Base-by-base conservation (phyloP, 2,797 vertebrate species). In the Tragopan temminckii region DNA sequence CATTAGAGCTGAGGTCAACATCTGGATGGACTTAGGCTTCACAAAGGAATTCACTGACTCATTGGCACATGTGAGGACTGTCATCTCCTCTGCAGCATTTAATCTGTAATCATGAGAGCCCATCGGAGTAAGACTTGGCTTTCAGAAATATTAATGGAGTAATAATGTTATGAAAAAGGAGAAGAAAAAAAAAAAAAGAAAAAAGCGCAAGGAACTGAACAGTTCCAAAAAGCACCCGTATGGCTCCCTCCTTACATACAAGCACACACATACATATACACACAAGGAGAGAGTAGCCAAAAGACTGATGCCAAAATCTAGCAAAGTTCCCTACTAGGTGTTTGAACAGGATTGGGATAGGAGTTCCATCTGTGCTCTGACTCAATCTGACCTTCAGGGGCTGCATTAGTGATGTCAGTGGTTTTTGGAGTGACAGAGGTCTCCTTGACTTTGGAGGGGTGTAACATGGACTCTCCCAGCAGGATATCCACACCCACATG, bases 11-110 rank as follows among this genome's bases (percentile, higher is more conserved):
- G 75, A 97, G 92, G 93, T 96, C 96, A 97, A 97, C 97, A 97
- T 97, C 95, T 97, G 97, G 96, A 97, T 94, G 95, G 93, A 96
- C 91, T 97, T 96, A 95, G 89, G 81, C 94, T 96, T 95, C 93
- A 93, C 91, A 95, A 90, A 95, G 74, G 92, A 95, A 97, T 94
- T 95, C 80, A 90, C 93, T 97, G 97, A 98, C 94, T 97, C 97
- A 97, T 74, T 72, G 59, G 91, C 89, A 84, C 84, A 89, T 94
- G 86, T 95, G 81, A 97, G 63, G 86, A 94, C 79, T 96, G 95
- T 97, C 95, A 96, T 96, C 95, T 97, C 89, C 94, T 97, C 84
- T 81, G 93, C 63, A 76, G 33, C 89, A 48, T 85, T 95, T 93
- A 40, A 78, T 89, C 46, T 93, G 88, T 89, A 95, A 89, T 94